Percentiles rank a stretch among this genome's conserved stretches.
phyloP scores from a whole-genome alignment of 53 echinoderm and acorn worm genomes.

The Zoroaster sp. region DNA sequence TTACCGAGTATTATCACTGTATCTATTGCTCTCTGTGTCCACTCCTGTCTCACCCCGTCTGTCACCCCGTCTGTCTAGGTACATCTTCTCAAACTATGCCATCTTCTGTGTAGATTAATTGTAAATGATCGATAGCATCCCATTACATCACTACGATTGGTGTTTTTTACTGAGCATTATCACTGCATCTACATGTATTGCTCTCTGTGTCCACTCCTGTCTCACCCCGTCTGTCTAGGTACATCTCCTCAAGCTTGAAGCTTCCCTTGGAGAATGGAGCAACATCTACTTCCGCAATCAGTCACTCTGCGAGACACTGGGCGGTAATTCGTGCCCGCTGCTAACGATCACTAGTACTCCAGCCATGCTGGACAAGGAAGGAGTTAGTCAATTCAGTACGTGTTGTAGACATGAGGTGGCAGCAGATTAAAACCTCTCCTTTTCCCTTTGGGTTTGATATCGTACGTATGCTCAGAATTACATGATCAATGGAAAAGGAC shows the following conservation, averaged over 20 bases:
- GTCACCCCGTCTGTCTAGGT: too few species aligned
- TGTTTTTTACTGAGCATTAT: not conserved
- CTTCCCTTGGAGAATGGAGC: slow-evolving; percentile 81
- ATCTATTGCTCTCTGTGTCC: too few species aligned
- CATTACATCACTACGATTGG: too few species aligned
- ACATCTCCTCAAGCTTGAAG: slow-evolving; percentile 80
- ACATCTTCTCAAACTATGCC: too few species aligned
- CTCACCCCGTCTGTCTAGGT: too few species aligned
- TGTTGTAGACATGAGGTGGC: slow-evolving; percentile 22
- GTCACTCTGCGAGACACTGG: slow-evolving; percentile 69
- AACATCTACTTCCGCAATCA: slow-evolving; percentile 80
- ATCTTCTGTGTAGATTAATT: too few species aligned
- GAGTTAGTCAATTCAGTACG: slow-evolving; percentile 90
- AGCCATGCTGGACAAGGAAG: slow-evolving; percentile 70
- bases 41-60: too few species aligned
- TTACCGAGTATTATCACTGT: too few species aligned
- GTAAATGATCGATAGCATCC: too few species aligned
- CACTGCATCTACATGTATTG: not conserved
- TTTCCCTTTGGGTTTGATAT: not conserved
- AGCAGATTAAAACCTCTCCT: not conserved
- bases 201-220: too few species aligned
- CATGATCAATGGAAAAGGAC: too few species aligned
- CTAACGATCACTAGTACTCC: slow-evolving; percentile 90
- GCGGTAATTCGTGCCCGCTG: slow-evolving; percentile 80
- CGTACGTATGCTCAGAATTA: too few species aligned